Evolutionary conservation across 1,140 invertebrate genomes (phyloP).

Genomic region (Eciton burchellii): DNA sequence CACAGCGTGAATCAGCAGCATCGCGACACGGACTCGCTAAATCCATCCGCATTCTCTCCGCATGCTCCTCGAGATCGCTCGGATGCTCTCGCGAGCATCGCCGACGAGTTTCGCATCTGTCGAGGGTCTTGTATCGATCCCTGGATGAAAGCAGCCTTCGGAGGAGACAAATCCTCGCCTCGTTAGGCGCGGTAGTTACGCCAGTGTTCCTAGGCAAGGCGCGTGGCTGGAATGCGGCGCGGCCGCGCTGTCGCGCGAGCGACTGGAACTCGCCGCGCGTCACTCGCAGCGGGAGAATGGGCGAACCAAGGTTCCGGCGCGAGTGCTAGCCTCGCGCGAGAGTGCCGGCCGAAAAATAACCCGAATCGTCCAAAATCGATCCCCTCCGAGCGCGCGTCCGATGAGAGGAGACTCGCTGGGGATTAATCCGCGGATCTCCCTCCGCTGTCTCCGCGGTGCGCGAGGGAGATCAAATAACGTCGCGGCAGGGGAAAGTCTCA

Average conservation of each 20-base stretch:
- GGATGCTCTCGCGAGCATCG: constrained; percentile 24
- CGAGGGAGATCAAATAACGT: no score
- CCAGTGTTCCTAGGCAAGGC: constrained; percentile 80
- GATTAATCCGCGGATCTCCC: no score
- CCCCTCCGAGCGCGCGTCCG: background rate
- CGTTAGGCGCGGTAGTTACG: constrained; percentile 74
- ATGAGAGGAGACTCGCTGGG: no score
- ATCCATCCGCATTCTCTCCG: background rate
- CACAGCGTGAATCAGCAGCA: no score
- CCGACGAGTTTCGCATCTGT: constrained; percentile 18
- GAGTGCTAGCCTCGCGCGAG: constrained; percentile 28
- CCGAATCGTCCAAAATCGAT: background rate
- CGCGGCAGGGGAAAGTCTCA: no score
- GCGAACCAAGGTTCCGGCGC: constrained; percentile 56
- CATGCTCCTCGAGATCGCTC: background rate
- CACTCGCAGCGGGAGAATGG: constrained; percentile 70
- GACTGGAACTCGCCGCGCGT: constrained; percentile 73
- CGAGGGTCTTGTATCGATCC: constrained; percentile 49
- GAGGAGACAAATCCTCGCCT: constrained; percentile 72
- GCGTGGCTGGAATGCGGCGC: constrained; percentile 84
- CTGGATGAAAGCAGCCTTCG: no score
- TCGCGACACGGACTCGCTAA: background rate
- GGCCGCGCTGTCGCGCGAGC: constrained; percentile 75
- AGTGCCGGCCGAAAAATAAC: background rate
- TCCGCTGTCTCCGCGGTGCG: no score